Evolutionary conservation across 2,888 invertebrate species (phyloP).

Genomic region (Carabus problematicus): DNA sequence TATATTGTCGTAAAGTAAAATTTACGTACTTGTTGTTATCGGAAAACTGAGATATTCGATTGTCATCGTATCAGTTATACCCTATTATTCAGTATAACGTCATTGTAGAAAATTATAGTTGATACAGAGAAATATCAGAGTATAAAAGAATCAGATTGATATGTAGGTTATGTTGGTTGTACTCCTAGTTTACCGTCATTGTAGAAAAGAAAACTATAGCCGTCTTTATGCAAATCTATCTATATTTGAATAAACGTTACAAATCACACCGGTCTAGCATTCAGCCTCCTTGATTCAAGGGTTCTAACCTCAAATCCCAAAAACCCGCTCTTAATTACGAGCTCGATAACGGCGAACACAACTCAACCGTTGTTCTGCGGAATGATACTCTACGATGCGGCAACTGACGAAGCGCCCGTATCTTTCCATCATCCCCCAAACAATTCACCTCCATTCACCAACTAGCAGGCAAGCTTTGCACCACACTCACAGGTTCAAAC

Average conservation of each 20-base stretch:
- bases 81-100: too few relatives aligned
- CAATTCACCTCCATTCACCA: neutral
- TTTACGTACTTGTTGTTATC: slow-evolving; percentile 12
- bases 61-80: too few relatives aligned
- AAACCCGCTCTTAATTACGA: slow-evolving; percentile 33
- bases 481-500: neutral
- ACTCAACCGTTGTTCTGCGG: neutral
- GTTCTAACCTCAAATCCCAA: slow-evolving; percentile 31
- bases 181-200: too few relatives aligned
- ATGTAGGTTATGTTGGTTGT: too few relatives aligned
- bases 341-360: slow-evolving; percentile 32
- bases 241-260: too few relatives aligned
- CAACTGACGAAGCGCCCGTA: neutral
- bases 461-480: neutral
- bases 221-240: too few relatives aligned
- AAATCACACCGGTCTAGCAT: too few relatives aligned
- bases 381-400: neutral
- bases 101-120: neutral
- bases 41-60: neutral
- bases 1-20: slow-evolving; percentile 2
- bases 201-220: too few relatives aligned
- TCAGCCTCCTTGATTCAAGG: too few relatives aligned
- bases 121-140: neutral
- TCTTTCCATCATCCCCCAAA: neutral
- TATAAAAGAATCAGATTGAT: neutral